phyloP scores from a whole-genome alignment of 2,113 vertebrate species.

The Pandion haliaetus region DNA sequence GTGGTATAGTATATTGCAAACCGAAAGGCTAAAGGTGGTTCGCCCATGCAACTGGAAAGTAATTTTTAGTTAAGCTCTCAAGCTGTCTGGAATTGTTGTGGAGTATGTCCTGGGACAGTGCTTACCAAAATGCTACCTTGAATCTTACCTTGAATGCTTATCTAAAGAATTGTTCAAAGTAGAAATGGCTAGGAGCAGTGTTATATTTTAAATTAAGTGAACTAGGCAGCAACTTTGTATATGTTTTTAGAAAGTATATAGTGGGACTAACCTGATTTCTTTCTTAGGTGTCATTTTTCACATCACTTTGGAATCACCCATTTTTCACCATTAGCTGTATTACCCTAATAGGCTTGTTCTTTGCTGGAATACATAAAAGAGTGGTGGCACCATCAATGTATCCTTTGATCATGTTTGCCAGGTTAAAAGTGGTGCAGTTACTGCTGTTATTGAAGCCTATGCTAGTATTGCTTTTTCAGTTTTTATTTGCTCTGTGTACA shows the following conservation, averaged over 20 bases:
- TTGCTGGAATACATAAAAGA: slow-evolving; percentile 98
- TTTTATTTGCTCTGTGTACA: not conserved
- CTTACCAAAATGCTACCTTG: not conserved
- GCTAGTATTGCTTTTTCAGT: not conserved
- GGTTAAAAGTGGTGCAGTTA: not conserved
- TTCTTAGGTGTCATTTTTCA: slow-evolving; percentile 94
- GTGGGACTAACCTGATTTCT: not conserved
- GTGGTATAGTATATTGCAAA: not conserved
- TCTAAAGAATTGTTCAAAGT: not conserved
- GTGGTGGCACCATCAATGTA: slow-evolving; percentile 99
- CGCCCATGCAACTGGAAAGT: not conserved
- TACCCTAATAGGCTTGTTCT: slow-evolving; percentile 95
- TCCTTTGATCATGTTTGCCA: slow-evolving; percentile 75
- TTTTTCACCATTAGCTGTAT: slow-evolving; percentile 99
- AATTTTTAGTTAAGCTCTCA: not conserved
- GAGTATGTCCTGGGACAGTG: not conserved
- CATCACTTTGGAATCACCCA: slow-evolving; percentile 97
- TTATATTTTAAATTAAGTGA: not conserved
- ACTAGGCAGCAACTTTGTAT: not conserved
- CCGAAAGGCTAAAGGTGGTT: not conserved
- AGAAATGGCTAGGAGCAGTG: not conserved
- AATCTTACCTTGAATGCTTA: not conserved
- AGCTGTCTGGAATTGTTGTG: not conserved
- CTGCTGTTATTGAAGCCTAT: not conserved
- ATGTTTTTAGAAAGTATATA: not conserved